These are phyloP conservation scores for Progne subis DNA, from an alignment of 2,113 vertebrate species.

Conservation along the genomic window DNA sequence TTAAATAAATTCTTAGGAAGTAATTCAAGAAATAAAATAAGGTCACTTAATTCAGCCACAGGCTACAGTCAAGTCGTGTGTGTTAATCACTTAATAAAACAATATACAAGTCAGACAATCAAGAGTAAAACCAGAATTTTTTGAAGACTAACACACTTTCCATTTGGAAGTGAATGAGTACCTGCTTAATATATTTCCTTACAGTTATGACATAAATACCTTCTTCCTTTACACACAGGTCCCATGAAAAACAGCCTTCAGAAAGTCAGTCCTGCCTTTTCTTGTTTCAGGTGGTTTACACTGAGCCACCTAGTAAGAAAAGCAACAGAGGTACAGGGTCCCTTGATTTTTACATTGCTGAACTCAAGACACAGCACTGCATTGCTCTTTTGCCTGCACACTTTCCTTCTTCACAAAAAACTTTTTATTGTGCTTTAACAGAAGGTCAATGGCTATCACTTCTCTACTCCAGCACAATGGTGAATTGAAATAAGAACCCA, in stretches of 20 bases:
- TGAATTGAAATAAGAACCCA: slow-evolving; percentile 83
- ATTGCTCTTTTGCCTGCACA: slow-evolving; percentile 38
- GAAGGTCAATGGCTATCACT: slow-evolving; percentile 82
- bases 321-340: neutral
- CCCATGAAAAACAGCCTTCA: neutral
- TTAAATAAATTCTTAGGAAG: neutral
- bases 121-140: neutral
- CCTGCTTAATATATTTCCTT: neutral
- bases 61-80: neutral
- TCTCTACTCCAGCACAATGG: slow-evolving; percentile 79
- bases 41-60: neutral
- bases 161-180: neutral
- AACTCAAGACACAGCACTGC: slow-evolving; percentile 45
- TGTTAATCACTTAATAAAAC: neutral
- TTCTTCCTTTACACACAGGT: neutral
- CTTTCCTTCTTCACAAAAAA: slow-evolving; percentile 77
- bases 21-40: neutral
- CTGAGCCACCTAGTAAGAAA: neutral
- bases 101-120: neutral
- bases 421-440: slow-evolving; percentile 80
- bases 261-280: neutral
- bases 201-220: slow-evolving; percentile 2
- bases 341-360: slow-evolving; percentile 3
- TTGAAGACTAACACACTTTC: neutral
- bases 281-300: neutral